These are phyloP conservation scores for Tringa solitaria DNA, from an alignment of 2,113 vertebrate species.

Conservation along the genomic window DNA sequence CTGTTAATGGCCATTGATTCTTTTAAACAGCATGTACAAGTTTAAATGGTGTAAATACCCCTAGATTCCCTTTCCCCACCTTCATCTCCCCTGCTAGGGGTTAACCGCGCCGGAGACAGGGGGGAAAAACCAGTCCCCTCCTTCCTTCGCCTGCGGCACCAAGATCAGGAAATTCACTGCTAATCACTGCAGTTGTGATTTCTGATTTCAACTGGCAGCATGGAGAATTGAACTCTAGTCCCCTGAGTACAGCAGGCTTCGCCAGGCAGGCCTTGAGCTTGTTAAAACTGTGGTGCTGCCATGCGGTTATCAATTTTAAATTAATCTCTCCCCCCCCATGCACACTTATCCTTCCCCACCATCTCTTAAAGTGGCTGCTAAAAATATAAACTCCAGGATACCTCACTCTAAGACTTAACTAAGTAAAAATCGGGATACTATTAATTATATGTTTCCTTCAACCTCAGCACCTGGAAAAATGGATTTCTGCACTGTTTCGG, in stretches of 20 bases:
- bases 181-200: slow-evolving; percentile 84
- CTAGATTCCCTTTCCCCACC: neutral
- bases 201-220: slow-evolving; percentile 84
- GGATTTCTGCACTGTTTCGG: slow-evolving; percentile 37
- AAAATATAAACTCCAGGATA: slow-evolving; percentile 78
- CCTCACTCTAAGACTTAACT: slow-evolving; percentile 71
- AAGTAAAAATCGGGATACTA: slow-evolving; percentile 60
- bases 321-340: slow-evolving; percentile 72
- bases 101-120: slow-evolving; percentile 41
- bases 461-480: slow-evolving; percentile 50
- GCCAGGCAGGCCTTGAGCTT: slow-evolving; percentile 76
- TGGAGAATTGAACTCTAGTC: slow-evolving; percentile 77
- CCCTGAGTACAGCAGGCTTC: slow-evolving; percentile 70
- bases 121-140: slow-evolving; percentile 18
- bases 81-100: neutral
- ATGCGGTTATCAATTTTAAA: slow-evolving; percentile 80
- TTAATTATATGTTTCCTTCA: slow-evolving; percentile 69
- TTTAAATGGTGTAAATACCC: slow-evolving; percentile 17
- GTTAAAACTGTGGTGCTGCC: slow-evolving; percentile 75
- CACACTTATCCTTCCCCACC: slow-evolving; percentile 46
- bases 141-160: slow-evolving; percentile 63
- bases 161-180: slow-evolving; percentile 80
- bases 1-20: slow-evolving; percentile 27
- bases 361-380: slow-evolving; percentile 76
- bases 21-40: neutral